Percentiles rank a stretch among this genome's conserved stretches.
Evolutionary conservation across 1,140 invertebrate genomes (phyloP).

Genomic region (Copidosoma floridanum): DNA sequence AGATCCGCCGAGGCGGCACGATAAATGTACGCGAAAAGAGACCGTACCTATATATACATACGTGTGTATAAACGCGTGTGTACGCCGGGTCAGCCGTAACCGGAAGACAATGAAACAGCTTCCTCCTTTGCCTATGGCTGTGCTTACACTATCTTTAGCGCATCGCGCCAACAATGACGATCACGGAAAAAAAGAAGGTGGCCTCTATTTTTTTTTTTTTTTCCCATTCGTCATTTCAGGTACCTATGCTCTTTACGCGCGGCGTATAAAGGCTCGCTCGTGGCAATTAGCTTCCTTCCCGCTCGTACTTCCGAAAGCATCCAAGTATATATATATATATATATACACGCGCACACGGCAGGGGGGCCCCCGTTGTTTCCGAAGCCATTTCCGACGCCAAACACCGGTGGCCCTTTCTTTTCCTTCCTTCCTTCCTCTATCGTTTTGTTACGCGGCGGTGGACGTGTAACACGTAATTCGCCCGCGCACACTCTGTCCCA

Average conservation of each 20-base stretch:
- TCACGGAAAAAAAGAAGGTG: too few relatives aligned
- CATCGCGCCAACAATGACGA: too few relatives aligned
- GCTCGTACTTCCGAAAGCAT: constrained; percentile 50
- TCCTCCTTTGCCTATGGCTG: constrained; percentile 26
- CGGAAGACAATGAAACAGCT: constrained; percentile 33
- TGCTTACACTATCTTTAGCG: too few relatives aligned
- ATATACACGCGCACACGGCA: too few relatives aligned
- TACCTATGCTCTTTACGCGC: neutral
- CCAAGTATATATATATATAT: too few relatives aligned
- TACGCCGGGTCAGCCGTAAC: constrained; percentile 28
- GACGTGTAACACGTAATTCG: too few relatives aligned
- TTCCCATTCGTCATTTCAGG: constrained; percentile 1
- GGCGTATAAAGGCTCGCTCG: neutral
- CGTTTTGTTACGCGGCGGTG: too few relatives aligned
- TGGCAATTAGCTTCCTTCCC: constrained; percentile 48
- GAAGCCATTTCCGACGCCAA: constrained; percentile 49
- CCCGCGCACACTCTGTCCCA: constrained; percentile 36
- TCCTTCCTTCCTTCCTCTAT: too few relatives aligned
- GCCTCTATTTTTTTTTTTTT: too few relatives aligned
- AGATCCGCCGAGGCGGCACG: constrained; percentile 5
- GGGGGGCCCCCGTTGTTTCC: too few relatives aligned
- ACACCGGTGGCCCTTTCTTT: constrained; percentile 41
- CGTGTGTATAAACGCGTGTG: too few relatives aligned
- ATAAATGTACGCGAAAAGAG: constrained; percentile 9
- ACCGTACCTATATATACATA: too few relatives aligned